Evolutionary conservation across 2,888 invertebrate species (phyloP), one percentile per base, ranked within the genome.

Genomic region (Pachymerium ferrugineum): DNA sequence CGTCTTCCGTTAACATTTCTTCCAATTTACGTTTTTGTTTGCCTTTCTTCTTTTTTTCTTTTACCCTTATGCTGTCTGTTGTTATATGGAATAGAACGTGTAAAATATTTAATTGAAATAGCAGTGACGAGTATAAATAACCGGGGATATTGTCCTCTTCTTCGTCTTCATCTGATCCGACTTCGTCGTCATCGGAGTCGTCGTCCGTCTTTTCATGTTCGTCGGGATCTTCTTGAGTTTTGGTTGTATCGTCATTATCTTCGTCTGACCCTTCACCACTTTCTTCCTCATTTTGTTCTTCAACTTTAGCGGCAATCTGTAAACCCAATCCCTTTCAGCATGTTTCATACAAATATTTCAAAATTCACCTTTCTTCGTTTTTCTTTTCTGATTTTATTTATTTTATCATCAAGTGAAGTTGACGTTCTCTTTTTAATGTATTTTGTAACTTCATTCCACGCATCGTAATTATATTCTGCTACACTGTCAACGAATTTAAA

Each of bases 321-420:
- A 35, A 12, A 35, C 38, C 10, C 10, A 12, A 35, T 12, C 38
- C 10, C 12, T 12, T 62, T 62, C 12, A 14, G 12, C 16, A 62
- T 14, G 16, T 14, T 8, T 10, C 16, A 62, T 62, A 62, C 10
- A 14, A n/a, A 14, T 62, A 62, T 10, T 16, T 14, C 8, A 62
- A 62, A 8, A 62, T 6, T 16, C 33, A 71, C 71, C 19, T 28
- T 42, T 16, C 84, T 83, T 75, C 84, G 85, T 71, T 85, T 81
- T 77, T 85, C 82, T 78, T 84, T 84, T 71, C 88, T 80, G 0
- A 86, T 83, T 77, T 86, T 87, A 47, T 87, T 86, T 77, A 94
- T 94, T 84, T 91, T 93, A 77, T 94, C 93, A 82, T 94, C 93
- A 0, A 92, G 86, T 79, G 92, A 91, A 16, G 88, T 88, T 78